A percentile compares a stretch with the other conserved stretches of the same genome.
phyloP scores from a whole-genome alignment of 2,888 invertebrate species.

The Panorpa germanica region DNA sequence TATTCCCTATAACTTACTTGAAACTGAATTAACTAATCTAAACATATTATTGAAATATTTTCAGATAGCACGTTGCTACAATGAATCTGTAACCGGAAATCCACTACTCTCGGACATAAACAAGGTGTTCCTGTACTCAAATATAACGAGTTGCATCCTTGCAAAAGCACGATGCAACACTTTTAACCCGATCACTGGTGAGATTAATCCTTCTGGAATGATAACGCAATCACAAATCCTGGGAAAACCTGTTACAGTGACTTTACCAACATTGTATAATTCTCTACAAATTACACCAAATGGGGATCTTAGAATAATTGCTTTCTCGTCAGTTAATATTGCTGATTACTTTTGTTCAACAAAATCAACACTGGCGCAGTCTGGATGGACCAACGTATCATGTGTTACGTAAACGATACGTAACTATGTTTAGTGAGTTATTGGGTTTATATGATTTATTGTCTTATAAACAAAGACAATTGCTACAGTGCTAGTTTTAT shows the following conservation, averaged over 20 bases:
- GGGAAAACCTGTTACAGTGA: not conserved
- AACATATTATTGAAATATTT: slow-evolving; percentile 7
- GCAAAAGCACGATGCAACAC: slow-evolving; percentile 39
- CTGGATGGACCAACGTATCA: no score
- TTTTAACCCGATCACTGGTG: slow-evolving; percentile 45
- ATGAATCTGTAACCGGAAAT: slow-evolving; percentile 29
- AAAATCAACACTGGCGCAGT: slow-evolving; percentile 30
- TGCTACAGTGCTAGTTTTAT: no score
- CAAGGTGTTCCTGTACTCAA: slow-evolving; percentile 34
- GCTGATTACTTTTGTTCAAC: slow-evolving; percentile 32
- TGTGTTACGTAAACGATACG: no score
- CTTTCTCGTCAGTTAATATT: slow-evolving; percentile 29
- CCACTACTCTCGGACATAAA: slow-evolving; percentile 28
- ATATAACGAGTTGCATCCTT: slow-evolving; percentile 44
- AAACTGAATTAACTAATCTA: no score
- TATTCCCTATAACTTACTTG: no score
- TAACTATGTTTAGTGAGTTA: no score
- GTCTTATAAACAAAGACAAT: no score
- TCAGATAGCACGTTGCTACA: slow-evolving; percentile 31
- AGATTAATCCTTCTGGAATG: slow-evolving; percentile 22
- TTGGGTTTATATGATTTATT: no score
- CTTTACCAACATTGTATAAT: slow-evolving; percentile 27
- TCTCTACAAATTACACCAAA: slow-evolving; percentile 32
- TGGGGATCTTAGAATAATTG: slow-evolving; percentile 33
- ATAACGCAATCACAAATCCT: not conserved